Percentiles rank a stretch among this genome's conserved stretches.
Conservation (phyloP, 2,113 vertebrate species). For the Thunnus thynnus region DNA sequence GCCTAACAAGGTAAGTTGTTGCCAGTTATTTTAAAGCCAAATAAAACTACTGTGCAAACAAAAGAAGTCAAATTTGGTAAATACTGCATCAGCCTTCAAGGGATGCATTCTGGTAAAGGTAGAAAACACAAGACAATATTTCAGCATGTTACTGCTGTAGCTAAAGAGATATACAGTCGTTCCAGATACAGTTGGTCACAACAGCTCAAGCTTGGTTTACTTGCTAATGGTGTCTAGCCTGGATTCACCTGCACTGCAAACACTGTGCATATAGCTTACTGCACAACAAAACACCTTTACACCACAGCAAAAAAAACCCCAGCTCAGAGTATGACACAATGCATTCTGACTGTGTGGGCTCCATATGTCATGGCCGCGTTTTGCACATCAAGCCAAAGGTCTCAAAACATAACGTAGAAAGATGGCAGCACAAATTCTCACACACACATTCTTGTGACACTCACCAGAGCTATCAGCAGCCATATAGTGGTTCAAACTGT, state of each 20-base stretch:
- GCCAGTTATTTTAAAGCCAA: background rate
- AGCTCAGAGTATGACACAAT: background rate
- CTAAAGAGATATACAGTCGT: background rate
- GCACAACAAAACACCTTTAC: background rate
- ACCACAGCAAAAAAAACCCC: too few species aligned
- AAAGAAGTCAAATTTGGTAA: background rate
- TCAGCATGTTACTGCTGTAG: background rate
- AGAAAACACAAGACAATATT: too few species aligned
- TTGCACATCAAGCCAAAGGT: conserved; percentile 30
- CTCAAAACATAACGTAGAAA: conserved; percentile 21
- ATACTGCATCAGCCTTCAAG: too few species aligned
- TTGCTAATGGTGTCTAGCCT: background rate
- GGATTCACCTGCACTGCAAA: background rate
- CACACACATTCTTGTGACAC: background rate
- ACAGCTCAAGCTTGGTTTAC: background rate
- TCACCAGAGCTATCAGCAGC: conserved; percentile 14
- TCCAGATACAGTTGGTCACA: background rate
- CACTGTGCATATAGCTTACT: background rate
- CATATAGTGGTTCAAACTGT: background rate
- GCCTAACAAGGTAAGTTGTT: too few species aligned
- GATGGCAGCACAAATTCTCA: background rate
- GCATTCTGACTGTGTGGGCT: background rate
- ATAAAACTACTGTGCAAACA: background rate
- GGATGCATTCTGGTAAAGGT: too few species aligned
- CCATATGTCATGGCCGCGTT: background rate